Evolutionary conservation across 2,113 vertebrate species (phyloP).

Genomic region (Oxygymnocypris stewartii): DNA sequence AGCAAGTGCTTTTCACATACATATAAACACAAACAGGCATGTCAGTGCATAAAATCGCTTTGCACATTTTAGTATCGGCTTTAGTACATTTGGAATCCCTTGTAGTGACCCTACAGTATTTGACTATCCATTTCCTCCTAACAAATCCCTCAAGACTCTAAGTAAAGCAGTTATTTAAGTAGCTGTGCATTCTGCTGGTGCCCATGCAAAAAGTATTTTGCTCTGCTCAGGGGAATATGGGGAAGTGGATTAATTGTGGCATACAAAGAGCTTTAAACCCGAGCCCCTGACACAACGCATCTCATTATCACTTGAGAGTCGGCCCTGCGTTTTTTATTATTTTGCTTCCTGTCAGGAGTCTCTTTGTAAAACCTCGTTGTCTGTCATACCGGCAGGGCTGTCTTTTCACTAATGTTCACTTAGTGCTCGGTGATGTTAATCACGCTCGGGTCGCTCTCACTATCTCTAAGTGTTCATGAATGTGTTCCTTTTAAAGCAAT

Average conservation of each 20-base stretch:
- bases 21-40: background rate
- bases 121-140: slow-evolving; percentile 3
- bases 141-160: background rate
- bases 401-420: slow-evolving; percentile 55
- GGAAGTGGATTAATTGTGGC: slow-evolving; percentile 26
- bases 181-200: slow-evolving; percentile 21
- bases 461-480: slow-evolving; percentile 59
- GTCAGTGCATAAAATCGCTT: background rate
- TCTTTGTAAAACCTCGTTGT: slow-evolving; percentile 58
- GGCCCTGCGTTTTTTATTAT: slow-evolving; percentile 40
- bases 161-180: slow-evolving; percentile 23
- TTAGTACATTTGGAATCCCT: background rate
- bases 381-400: slow-evolving; percentile 46
- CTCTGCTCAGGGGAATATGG: slow-evolving; percentile 21
- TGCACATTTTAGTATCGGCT: background rate
- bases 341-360: slow-evolving; percentile 57
- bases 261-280: slow-evolving; percentile 32
- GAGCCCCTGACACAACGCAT: slow-evolving; percentile 53
- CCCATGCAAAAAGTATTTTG: slow-evolving; percentile 1
- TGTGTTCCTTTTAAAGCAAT: slow-evolving; percentile 53
- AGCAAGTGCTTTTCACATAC: background rate
- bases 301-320: slow-evolving; percentile 54
- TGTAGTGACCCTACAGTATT: background rate
- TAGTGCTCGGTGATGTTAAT: slow-evolving; percentile 65
- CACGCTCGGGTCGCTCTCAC: slow-evolving; percentile 51